These are phyloP conservation scores for Zhengitettix transpicula DNA, from an alignment of 2,888 invertebrate species.

Conservation along the genomic window DNA sequence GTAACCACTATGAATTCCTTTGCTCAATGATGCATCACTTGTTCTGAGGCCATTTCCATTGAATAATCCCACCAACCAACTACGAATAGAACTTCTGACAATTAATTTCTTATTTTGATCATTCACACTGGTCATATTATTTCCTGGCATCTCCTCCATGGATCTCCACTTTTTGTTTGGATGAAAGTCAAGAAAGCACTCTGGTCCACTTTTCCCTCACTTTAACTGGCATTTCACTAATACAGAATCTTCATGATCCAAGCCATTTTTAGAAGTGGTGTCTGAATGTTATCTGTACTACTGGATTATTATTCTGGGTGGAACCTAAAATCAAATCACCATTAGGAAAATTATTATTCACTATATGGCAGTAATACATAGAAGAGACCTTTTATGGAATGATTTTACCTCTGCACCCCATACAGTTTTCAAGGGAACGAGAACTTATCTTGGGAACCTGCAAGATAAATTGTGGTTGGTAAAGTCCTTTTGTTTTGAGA, in stretches of 20 bases:
- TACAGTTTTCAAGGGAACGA: conserved; percentile 33
- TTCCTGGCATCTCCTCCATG: conserved; percentile 39
- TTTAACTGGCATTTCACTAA: conserved; percentile 5
- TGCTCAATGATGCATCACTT: conserved; percentile 39
- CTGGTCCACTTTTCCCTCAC: conserved; percentile 6
- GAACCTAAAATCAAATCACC: conserved; percentile 30
- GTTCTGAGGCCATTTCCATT: conserved; percentile 52
- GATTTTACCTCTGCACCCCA: conserved; percentile 22
- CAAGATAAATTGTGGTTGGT: conserved; percentile 10
- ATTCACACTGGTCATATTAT: conserved; percentile 21
- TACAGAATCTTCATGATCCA: conserved; percentile 1
- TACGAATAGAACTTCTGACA: conserved; percentile 45
- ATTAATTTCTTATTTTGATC: conserved; percentile 37
- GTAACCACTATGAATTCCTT: conserved; percentile 27
- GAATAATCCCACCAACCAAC: conserved; percentile 60
- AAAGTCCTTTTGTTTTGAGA: conserved; percentile 16
- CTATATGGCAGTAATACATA: conserved; percentile 20
- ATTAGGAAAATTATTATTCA: conserved; percentile 35
- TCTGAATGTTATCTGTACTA: conserved; percentile 26
- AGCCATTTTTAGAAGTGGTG: conserved; percentile 32
- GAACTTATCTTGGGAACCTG: conserved; percentile 21
- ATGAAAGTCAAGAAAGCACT: conserved; percentile 22
- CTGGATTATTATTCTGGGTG: conserved; percentile 18
- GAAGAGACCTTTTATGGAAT: conserved; percentile 24
- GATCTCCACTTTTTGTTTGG: conserved; percentile 61